Percentiles rank a stretch among this genome's conserved stretches.
Evolutionary conservation across 2,888 invertebrate genomes (phyloP).

Genomic region (Apodemia zela): DNA sequence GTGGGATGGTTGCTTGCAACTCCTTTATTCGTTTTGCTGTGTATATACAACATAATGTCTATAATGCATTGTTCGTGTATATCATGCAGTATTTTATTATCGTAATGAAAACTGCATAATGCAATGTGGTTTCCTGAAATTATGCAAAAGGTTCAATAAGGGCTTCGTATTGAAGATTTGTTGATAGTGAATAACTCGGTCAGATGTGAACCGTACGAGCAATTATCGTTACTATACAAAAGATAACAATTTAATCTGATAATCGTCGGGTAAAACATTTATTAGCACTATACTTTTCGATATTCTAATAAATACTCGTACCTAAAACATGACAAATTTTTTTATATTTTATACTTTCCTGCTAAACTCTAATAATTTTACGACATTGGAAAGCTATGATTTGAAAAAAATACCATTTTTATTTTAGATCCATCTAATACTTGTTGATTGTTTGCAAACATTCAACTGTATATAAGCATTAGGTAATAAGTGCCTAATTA

Average conservation of each 20-base stretch:
- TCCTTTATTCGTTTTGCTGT: background rate
- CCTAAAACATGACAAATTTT: background rate
- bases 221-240: conserved; percentile 58
- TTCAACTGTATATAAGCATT: conserved; percentile 15
- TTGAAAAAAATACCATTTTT: background rate
- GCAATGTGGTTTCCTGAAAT: conserved; percentile 19
- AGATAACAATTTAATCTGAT: conserved; percentile 73
- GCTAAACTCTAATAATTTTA: too few relatives aligned
- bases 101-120: conserved; percentile 22
- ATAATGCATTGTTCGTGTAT: background rate
- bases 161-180: conserved; percentile 43
- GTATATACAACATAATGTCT: background rate
- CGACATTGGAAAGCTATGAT: too few relatives aligned
- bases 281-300: conserved; percentile 53
- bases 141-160: conserved; percentile 44
- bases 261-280: conserved; percentile 67
- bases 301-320: conserved; percentile 16
- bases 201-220: conserved; percentile 31
- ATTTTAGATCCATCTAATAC: conserved; percentile 32
- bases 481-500: background rate
- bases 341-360: background rate
- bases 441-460: conserved; percentile 65
- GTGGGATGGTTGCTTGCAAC: background rate
- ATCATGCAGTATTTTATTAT: conserved; percentile 4
- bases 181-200: conserved; percentile 38